Evolutionary conservation across 1,140 invertebrate species (phyloP).

Genomic region (Drosophila suzukii): DNA sequence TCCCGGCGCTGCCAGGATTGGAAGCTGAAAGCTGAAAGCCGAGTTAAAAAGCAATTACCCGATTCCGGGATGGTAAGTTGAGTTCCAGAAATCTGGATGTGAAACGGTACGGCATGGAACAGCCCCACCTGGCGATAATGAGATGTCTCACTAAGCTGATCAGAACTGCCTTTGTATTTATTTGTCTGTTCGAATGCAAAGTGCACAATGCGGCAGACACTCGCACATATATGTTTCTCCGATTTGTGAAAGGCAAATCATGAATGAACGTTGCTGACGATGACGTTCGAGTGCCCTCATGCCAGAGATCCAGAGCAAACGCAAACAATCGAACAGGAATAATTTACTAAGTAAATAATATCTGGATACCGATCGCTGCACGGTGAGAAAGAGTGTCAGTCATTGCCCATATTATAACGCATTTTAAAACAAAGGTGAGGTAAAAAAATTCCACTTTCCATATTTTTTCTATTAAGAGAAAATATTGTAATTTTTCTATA

Average conservation of each 20-base stretch:
- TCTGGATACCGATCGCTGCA: slow-evolving; percentile 43
- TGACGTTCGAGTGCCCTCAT: slow-evolving; percentile 80
- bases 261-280: slow-evolving; percentile 78
- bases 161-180: slow-evolving; percentile 51
- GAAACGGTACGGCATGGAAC: slow-evolving; percentile 12
- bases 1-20: slow-evolving; percentile 41
- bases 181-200: slow-evolving; percentile 52
- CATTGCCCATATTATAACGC: neutral
- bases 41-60: slow-evolving; percentile 66
- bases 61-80: slow-evolving; percentile 13
- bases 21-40: slow-evolving; percentile 23
- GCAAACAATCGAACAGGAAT: slow-evolving; percentile 82
- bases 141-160: slow-evolving; percentile 62
- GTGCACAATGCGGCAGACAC: slow-evolving; percentile 38
- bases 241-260: slow-evolving; percentile 77
- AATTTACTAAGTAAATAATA: slow-evolving; percentile 82
- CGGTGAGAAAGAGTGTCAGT: neutral
- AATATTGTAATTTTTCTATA: no score
- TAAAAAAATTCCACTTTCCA: no score
- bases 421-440: neutral
- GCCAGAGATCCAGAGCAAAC: slow-evolving; percentile 79
- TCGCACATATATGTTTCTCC: slow-evolving; percentile 6
- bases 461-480: no score
- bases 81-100: slow-evolving; percentile 32
- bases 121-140: slow-evolving; percentile 51